A percentile compares a stretch with the other conserved stretches of the same genome.
These are phyloP conservation scores for Saturnia pavonia DNA, from an alignment of 2,888 invertebrate genomes.

Conservation along the genomic window DNA sequence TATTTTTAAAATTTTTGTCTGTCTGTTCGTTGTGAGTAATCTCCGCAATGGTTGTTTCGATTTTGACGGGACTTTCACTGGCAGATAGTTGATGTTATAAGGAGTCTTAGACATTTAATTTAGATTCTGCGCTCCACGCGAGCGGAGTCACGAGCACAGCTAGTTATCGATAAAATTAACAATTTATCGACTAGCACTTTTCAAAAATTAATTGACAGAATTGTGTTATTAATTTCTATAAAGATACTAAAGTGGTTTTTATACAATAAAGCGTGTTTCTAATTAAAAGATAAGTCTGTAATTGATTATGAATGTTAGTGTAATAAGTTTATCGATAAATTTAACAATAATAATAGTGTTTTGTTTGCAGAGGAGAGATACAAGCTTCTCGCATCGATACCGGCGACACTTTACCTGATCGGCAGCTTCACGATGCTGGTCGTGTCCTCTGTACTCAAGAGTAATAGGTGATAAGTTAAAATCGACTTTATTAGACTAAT, in stretches of 20 bases:
- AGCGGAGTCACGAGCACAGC: too few species aligned
- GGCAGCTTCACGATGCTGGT: slow-evolving; percentile 86
- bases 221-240: not conserved
- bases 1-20: too few species aligned
- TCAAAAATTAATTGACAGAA: not conserved
- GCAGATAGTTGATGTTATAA: too few species aligned
- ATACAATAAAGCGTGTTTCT: not conserved
- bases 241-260: not conserved
- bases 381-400: slow-evolving; percentile 89
- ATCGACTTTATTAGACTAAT: not conserved
- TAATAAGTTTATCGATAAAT: not conserved
- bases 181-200: not conserved
- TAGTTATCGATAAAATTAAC: not conserved
- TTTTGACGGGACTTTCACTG: too few species aligned
- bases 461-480: slow-evolving; percentile 62
- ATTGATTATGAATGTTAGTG: not conserved
- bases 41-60: too few species aligned
- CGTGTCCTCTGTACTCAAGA: slow-evolving; percentile 64
- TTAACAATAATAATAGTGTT: slow-evolving; percentile 35
- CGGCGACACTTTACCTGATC: slow-evolving; percentile 88
- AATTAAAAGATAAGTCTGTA: slow-evolving; percentile 7
- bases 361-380: slow-evolving; percentile 88
- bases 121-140: too few species aligned
- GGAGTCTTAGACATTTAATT: too few species aligned
- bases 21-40: too few species aligned